Conservation (phyloP, 2,113 vertebrate genomes). For the Nettapus auritus region DNA sequence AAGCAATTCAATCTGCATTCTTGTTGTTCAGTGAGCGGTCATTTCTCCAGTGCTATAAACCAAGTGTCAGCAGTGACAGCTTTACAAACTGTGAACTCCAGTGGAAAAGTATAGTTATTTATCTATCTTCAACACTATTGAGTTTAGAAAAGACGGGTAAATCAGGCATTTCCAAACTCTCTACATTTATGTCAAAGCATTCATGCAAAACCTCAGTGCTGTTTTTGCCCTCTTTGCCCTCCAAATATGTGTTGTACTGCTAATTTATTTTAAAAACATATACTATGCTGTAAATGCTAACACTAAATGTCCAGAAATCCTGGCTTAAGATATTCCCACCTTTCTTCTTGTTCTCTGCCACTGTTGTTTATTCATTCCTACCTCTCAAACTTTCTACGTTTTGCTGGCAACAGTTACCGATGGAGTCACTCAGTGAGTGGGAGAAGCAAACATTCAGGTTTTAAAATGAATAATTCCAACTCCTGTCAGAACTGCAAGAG, state of each 20-base stretch:
- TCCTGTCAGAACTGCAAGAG: not conserved
- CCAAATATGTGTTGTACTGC: not conserved
- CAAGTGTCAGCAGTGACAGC: slow-evolving; percentile 28
- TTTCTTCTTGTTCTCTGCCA: not conserved
- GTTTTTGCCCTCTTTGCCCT: not conserved
- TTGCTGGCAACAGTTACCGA: not conserved
- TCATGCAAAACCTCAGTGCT: not conserved
- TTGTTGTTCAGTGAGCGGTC: slow-evolving; percentile 37
- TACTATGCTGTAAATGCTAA: not conserved
- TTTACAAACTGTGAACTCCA: slow-evolving; percentile 37
- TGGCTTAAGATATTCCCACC: not conserved
- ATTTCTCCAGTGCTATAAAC: slow-evolving; percentile 49
- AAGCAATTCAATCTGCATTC: slow-evolving; percentile 56
- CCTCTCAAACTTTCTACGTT: not conserved
- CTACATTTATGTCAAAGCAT: not conserved
- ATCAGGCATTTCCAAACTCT: not conserved
- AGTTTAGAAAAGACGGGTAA: not conserved
- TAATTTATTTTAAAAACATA: not conserved
- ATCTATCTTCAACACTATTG: not conserved
- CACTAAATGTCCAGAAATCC: not conserved
- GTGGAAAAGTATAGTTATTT: slow-evolving; percentile 33
- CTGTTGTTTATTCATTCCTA: not conserved
- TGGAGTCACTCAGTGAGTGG: not conserved
- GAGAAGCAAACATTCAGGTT: not conserved
- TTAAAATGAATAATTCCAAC: not conserved